A percentile compares a stretch with the other conserved stretches of the same genome.
phyloP scores from a whole-genome alignment of 30 jellyfish, hydroid and myxozoan species.

The Mastigias papua region DNA sequence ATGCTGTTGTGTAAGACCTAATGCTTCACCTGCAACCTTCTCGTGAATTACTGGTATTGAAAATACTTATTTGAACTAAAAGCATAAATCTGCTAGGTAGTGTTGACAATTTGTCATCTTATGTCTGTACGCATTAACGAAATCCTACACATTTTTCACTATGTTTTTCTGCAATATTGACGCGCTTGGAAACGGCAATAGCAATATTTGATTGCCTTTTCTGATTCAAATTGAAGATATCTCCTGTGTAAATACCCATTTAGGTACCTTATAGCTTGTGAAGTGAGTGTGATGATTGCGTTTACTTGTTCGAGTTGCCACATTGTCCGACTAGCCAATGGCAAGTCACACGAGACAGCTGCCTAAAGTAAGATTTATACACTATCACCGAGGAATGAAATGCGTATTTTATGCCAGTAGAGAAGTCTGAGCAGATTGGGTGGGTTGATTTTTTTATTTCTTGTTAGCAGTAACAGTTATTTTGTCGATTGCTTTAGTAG shows the following conservation, averaged over 20 bases:
- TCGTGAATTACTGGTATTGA: no score
- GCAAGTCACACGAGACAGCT: not conserved
- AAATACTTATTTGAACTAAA: not conserved
- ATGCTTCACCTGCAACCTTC: no score
- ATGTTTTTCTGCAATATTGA: not conserved
- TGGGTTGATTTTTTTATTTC: no score
- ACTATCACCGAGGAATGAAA: no score
- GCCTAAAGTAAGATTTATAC: no score
- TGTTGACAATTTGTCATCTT: not conserved
- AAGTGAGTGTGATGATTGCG: not conserved
- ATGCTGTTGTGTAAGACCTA: no score
- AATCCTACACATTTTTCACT: not conserved
- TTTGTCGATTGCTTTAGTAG: no score
- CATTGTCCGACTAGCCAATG: not conserved
- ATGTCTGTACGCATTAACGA: not conserved
- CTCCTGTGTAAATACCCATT: not conserved
- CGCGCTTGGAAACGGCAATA: not conserved
- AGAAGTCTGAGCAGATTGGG: no score
- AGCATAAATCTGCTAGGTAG: not conserved
- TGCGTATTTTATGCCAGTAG: no score
- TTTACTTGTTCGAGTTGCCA: not conserved
- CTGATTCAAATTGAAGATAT: not conserved
- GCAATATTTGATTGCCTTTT: constrained; percentile 4
- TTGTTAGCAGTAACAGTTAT: no score
- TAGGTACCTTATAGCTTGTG: not conserved